Evolutionary conservation across 2,113 vertebrate genomes (phyloP).

Genomic region (Oplegnathus fasciatus): DNA sequence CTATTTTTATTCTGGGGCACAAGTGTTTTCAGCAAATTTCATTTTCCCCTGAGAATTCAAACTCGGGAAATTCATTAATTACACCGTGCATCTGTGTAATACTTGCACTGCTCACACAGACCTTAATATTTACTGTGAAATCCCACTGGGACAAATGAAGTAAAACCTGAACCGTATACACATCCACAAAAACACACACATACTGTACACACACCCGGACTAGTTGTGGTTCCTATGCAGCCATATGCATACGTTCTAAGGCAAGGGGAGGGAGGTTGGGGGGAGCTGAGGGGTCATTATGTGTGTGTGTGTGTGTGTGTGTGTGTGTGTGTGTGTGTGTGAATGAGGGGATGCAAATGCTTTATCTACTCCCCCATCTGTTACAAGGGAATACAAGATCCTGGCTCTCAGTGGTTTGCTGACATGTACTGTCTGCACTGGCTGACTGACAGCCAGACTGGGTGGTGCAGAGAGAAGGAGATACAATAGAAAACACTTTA

Average conservation of each 20-base stretch:
- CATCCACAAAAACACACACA: background rate
- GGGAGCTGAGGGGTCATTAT: background rate
- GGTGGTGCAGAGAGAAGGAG: constrained; percentile 47
- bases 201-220: background rate
- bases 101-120: constrained; percentile 13
- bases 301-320: constrained; percentile 1
- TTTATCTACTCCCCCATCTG: constrained; percentile 62
- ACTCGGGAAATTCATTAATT: constrained; percentile 36
- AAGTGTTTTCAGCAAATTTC: constrained; percentile 34
- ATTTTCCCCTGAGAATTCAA: constrained; percentile 24
- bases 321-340: constrained; percentile 2
- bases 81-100: background rate
- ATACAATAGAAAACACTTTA: constrained; percentile 60
- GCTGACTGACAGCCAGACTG: constrained; percentile 52
- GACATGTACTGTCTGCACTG: constrained; percentile 64
- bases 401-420: constrained; percentile 50
- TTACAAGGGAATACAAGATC: constrained; percentile 50
- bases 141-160: constrained; percentile 22
- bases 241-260: background rate
- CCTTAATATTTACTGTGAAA: constrained; percentile 38
- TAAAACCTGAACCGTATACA: background rate
- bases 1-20: constrained; percentile 36
- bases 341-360: background rate
- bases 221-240: constrained; percentile 9
- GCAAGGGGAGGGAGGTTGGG: background rate